Percentiles rank a stretch among this genome's conserved stretches.
These are phyloP conservation scores for Stigmatopora nigra DNA, from an alignment of 2,113 vertebrate species.

Conservation along the genomic window DNA sequence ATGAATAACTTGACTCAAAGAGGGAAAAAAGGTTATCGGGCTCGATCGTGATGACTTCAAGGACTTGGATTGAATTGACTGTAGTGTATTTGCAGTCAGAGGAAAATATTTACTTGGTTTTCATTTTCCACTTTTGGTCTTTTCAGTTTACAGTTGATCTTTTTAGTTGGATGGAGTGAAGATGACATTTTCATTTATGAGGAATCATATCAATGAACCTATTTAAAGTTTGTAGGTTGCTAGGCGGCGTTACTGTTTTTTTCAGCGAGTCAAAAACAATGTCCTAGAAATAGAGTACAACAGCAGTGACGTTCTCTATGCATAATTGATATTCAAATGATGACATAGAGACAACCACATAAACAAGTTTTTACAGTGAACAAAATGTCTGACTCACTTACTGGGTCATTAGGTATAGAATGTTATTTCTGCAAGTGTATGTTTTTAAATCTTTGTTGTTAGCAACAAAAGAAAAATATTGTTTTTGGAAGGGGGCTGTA, in stretches of 20 bases:
- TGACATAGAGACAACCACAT: conserved; percentile 1
- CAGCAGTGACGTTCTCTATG: background rate
- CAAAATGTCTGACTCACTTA: conserved; percentile 1
- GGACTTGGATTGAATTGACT: background rate
- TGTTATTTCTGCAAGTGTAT: background rate
- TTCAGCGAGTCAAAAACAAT: background rate
- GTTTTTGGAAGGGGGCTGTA: too few species aligned
- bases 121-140: too few species aligned
- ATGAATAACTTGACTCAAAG: background rate
- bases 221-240: background rate
- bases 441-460: background rate
- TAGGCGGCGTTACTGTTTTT: background rate
- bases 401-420: background rate
- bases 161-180: too few species aligned
- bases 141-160: too few species aligned
- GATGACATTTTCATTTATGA: background rate
- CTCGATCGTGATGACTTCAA: background rate
- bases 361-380: background rate
- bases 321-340: background rate
- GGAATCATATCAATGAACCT: background rate
- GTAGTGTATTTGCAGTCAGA: background rate
- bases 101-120: background rate
- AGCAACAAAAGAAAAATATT: background rate
- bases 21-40: background rate
- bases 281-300: background rate